Evolutionary conservation across 37 sponge, comb jelly and placozoan genomes (phyloP).

Genomic region (Chondrosia reniformis): DNA sequence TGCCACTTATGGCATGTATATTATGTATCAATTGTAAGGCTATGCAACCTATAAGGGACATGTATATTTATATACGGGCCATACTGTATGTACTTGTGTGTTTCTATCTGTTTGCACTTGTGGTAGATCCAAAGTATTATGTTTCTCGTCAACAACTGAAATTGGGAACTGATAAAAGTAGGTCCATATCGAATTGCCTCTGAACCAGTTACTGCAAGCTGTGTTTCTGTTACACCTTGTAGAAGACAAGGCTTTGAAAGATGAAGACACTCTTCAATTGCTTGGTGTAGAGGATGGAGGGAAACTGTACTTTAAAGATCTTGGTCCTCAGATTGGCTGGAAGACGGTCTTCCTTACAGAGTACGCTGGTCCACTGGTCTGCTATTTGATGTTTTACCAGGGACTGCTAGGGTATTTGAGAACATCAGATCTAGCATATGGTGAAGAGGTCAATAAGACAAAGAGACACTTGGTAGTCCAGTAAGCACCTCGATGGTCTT

Average conservation of each 20-base stretch:
- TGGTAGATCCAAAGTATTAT: slow-evolving; percentile 56
- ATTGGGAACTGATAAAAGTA: slow-evolving; percentile 41
- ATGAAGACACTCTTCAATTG: slow-evolving; percentile 61
- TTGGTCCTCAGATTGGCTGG: slow-evolving; percentile 95
- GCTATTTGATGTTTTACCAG: slow-evolving; percentile 87
- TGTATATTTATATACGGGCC: not conserved
- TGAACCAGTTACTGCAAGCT: not conserved
- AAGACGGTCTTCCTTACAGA: slow-evolving; percentile 88
- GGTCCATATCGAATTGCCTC: not conserved
- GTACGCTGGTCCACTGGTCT: slow-evolving; percentile 89
- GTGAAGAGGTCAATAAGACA: no score
- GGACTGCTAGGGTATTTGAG: no score
- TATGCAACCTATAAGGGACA: no score
- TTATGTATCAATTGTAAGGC: no score
- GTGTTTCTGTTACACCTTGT: not conserved
- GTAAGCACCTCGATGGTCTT: not conserved
- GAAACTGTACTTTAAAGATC: slow-evolving; percentile 89
- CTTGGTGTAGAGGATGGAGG: slow-evolving; percentile 54
- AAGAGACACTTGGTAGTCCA: slow-evolving; percentile 17
- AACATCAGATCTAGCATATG: no score
- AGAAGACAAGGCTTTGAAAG: slow-evolving; percentile 69
- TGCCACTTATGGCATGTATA: no score
- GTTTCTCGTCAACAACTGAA: slow-evolving; percentile 72
- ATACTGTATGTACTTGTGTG: slow-evolving; percentile 14
- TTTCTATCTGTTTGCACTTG: not conserved